phyloP scores from a whole-genome alignment of 2,113 vertebrate genomes.

The Ploceus nigricollis region DNA sequence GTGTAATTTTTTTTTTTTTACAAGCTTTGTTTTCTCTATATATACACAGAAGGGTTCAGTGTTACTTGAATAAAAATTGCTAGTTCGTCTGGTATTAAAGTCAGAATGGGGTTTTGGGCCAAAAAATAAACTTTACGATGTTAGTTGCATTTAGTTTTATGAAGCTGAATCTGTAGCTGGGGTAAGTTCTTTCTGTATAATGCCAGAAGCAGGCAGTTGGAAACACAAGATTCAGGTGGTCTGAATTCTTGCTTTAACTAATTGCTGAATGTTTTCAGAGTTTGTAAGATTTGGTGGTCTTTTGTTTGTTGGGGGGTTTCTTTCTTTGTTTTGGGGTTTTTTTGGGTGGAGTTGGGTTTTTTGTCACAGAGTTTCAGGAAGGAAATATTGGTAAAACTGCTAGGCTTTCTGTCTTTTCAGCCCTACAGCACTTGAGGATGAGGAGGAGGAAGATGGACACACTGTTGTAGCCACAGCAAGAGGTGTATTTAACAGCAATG shows the following conservation, averaged over 20 bases:
- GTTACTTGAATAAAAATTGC: not conserved
- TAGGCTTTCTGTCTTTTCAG: slow-evolving; percentile 67
- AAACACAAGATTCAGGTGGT: not conserved
- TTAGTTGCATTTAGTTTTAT: not conserved
- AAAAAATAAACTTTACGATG: not conserved
- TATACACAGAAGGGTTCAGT: not conserved
- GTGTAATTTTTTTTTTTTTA: not conserved
- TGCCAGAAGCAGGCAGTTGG: not conserved
- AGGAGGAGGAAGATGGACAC: slow-evolving; percentile 95
- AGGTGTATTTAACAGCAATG: slow-evolving; percentile 95
- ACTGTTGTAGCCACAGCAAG: slow-evolving; percentile 96
- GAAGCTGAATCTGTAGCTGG: not conserved
- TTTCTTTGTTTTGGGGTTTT: not conserved
- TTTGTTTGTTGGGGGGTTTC: not conserved
- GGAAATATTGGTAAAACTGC: not conserved
- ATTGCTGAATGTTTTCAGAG: not conserved
- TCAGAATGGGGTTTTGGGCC: not conserved
- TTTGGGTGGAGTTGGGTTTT: not conserved
- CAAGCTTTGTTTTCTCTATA: not conserved
- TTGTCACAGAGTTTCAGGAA: not conserved
- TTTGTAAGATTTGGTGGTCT: not conserved
- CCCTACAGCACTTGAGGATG: slow-evolving; percentile 91
- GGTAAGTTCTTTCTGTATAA: not conserved
- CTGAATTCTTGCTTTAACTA: not conserved
- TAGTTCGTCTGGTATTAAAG: not conserved